Conservation (phyloP, 2,797 vertebrate genomes). For the Hydrophis major region DNA sequence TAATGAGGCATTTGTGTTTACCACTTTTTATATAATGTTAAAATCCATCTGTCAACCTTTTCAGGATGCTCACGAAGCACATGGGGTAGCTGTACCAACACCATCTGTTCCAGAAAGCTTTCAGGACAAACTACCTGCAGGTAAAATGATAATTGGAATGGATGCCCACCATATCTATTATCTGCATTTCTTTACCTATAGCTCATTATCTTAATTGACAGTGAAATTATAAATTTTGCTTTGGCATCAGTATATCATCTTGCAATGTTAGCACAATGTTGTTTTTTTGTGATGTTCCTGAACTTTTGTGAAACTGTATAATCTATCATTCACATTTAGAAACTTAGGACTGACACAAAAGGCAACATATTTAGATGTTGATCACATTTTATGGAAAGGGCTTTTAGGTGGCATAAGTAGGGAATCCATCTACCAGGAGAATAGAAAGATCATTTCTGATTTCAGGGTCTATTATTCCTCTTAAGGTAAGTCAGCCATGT, state of each 20-base stretch:
- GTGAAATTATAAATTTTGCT: background rate
- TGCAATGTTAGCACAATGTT: background rate
- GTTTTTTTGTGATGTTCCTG: background rate
- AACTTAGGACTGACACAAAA: background rate
- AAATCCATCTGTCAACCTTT: constrained; percentile 19
- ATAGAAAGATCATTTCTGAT: background rate
- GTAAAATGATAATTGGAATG: constrained; percentile 55
- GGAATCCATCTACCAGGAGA: background rate
- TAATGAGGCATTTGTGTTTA: background rate
- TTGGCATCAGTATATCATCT: background rate
- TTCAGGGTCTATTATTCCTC: background rate
- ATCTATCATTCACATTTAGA: background rate
- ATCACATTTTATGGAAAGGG: background rate
- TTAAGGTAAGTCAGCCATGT: background rate
- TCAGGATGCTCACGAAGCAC: constrained; percentile 75
- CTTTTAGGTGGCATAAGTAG: background rate
- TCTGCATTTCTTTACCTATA: background rate
- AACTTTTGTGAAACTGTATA: background rate
- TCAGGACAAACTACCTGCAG: constrained; percentile 63
- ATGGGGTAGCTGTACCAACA: constrained; percentile 76
- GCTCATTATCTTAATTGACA: background rate
- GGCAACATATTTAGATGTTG: background rate
- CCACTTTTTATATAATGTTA: constrained; percentile 6
- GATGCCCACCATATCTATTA: background rate
- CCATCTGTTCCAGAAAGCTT: constrained; percentile 73